Conservation (phyloP, 2,888 invertebrate genomes). For the Quadriops clusia region DNA sequence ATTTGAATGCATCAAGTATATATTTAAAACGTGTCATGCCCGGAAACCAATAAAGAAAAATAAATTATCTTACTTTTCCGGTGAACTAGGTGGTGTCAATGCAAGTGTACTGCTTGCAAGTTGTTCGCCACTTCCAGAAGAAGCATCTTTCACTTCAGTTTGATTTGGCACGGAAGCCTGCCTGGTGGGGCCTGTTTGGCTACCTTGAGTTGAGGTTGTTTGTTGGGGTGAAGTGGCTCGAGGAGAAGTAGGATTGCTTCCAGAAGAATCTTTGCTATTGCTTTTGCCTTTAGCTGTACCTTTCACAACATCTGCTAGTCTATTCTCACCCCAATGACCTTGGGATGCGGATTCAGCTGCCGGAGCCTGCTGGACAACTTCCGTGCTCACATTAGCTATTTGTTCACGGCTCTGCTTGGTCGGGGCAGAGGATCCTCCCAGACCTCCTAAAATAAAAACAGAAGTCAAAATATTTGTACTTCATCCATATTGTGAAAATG, state of each 20-base stretch:
- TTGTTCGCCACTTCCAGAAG: constrained; percentile 29
- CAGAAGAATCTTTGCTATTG: constrained; percentile 29
- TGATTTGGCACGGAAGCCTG: constrained; percentile 16
- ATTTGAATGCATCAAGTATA: background rate
- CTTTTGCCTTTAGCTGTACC: constrained; percentile 52
- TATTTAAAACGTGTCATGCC: background rate
- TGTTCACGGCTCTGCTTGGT: constrained; percentile 19
- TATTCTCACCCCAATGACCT: constrained; percentile 45
- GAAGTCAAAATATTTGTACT: no score
- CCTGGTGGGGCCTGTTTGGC: constrained; percentile 16
- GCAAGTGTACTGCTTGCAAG: constrained; percentile 39
- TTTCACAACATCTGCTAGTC: constrained; percentile 69
- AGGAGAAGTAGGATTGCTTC: constrained; percentile 28
- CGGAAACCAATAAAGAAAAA: background rate
- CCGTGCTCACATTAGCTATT: constrained; percentile 26
- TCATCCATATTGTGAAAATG: no score
- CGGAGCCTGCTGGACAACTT: constrained; percentile 21
- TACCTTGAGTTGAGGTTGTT: constrained; percentile 17
- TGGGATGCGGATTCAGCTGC: constrained; percentile 17
- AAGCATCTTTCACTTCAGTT: constrained; percentile 27
- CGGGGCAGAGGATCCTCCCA: constrained; percentile 11
- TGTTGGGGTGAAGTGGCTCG: constrained; percentile 30
- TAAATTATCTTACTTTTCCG: constrained; percentile 43
- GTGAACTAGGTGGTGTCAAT: constrained; percentile 48
- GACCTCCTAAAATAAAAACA: constrained; percentile 8